Base-by-base conservation (phyloP, 2,113 vertebrate species). In the Pelodiscus sinensis region DNA sequence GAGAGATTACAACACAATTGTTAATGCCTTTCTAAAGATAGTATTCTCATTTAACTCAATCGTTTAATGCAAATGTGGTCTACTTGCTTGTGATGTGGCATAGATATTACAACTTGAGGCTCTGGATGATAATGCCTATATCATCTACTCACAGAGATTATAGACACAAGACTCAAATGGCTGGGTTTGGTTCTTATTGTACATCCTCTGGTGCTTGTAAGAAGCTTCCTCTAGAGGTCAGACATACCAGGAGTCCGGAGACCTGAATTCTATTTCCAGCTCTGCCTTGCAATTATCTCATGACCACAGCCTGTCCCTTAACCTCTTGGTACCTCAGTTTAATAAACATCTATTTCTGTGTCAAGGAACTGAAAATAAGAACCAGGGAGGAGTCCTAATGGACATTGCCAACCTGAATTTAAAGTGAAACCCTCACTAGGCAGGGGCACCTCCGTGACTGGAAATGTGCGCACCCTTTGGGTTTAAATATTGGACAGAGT, bases 281-380 rank as follows among this genome's bases (percentile, higher is more conserved):
- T 86, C 79, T 86, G 68, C 52, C 31, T 31, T 1, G 6, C 60
- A 2, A 81, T 94, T 71, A 38, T 25, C 24, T 92, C 4, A 54
- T 1, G 18, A 62, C 83, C 19, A 52, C 62, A 29, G 3, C 11
- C 88, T 51, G 0, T 51, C 93, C 54, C n/a, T 79, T 25, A 81
- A 18, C 19, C 22, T 88, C 38, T 81, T 1, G 0, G 83, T 86
- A 52, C 73, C 22, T 25, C 62, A 6, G 6, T 90, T 21, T 12
- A 9, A 18, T 79, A 58, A 75, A 93, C 88, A 82, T 80, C 80
- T 91, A 52, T 3, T 62, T 89, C 54, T 84, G 31, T 79, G 21
- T 90, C 81, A 93, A 81, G 88, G 86, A 92, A 51, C 35, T 79
- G 78, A 93, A 38, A 90, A 71, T 9, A 83, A 88, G 65, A 68